Evolutionary conservation across 2,797 vertebrate species (phyloP), one percentile per base, ranked within the genome.

Genomic region (Mus spretus): DNA sequence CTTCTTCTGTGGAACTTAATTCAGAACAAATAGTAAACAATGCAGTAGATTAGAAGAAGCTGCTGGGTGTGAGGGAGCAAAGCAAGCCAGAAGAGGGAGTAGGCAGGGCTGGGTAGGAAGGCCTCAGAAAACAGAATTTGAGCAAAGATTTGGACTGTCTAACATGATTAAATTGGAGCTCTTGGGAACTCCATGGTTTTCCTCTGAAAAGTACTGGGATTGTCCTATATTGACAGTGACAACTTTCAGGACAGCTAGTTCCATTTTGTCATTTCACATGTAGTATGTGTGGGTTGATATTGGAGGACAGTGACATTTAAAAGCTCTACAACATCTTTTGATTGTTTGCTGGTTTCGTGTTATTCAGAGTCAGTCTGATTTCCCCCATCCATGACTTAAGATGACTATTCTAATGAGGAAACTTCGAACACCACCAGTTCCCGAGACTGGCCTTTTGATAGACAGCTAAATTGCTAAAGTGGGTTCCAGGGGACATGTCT

Each of bases 381-480:
- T 79, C 8, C 26, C 26, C 50, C 67, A 2, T 53, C 53, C 63
- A 0, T 14, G 72, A 93, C 11, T 82, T 78, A 81, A 4, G 31
- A 87, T 17, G 57, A 72, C 28, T 55, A 65, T 81, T 86, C 67
- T 63, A 90, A 53, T 19, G 15, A 93, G 83, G 93, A 89, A 91
- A 92, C 34, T 19, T 80, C 59, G 95, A 90, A 90, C 75, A 31
- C 57, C 37, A 53, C 5, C 37, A 55, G n/a, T 89, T 89, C 5
- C 67, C 31, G 31, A 5, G 53, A 89, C 78, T 85, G 74, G 50
- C 59, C 63, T 94, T 93, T 78, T 84, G 77, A 91, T 37, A 40
- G 47, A 4, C 12, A 14, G 59, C 61, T 75, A 57, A 87, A 85
- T 74, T 8, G 65, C 50, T 70, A 47, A 84, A 55, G 61, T 28